These are phyloP conservation scores for Amblyopsis hoosieri DNA, from an alignment of 2,797 vertebrate species.

Conservation along the genomic window DNA sequence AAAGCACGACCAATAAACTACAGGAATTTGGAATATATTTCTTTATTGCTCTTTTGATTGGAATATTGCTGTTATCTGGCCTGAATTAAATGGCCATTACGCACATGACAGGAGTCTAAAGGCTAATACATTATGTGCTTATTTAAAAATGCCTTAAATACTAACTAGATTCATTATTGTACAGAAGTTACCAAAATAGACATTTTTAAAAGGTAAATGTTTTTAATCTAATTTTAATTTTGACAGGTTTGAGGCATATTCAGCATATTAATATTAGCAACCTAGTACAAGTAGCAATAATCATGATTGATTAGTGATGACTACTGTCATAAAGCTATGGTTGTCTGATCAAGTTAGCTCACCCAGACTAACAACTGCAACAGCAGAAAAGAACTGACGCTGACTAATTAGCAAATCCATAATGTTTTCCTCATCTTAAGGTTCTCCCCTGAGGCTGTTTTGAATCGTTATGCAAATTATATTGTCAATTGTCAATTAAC, in stretches of 20 bases:
- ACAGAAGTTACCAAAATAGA: too few species aligned
- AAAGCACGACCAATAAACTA: too few species aligned
- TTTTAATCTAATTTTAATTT: conserved; percentile 44
- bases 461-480: conserved; percentile 82
- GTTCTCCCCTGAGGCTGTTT: conserved; percentile 74
- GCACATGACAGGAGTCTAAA: too few species aligned
- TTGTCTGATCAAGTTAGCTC: conserved; percentile 79
- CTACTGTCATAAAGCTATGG: conserved; percentile 72
- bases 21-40: too few species aligned
- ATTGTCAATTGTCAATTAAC: conserved; percentile 82
- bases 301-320: conserved; percentile 73
- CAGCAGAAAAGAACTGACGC: conserved; percentile 68
- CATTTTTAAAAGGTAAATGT: not conserved
- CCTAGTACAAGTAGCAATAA: conserved; percentile 62
- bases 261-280: conserved; percentile 47
- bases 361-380: conserved; percentile 73
- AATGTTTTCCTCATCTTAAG: conserved; percentile 77
- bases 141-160: too few species aligned
- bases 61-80: too few species aligned
- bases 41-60: too few species aligned
- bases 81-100: too few species aligned
- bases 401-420: conserved; percentile 82
- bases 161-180: too few species aligned
- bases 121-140: too few species aligned
- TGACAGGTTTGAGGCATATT: conserved; percentile 47